Percentiles rank a stretch among this genome's conserved stretches.
Conservation (phyloP, 2,113 vertebrate genomes). For the Peromyscus californicus region DNA sequence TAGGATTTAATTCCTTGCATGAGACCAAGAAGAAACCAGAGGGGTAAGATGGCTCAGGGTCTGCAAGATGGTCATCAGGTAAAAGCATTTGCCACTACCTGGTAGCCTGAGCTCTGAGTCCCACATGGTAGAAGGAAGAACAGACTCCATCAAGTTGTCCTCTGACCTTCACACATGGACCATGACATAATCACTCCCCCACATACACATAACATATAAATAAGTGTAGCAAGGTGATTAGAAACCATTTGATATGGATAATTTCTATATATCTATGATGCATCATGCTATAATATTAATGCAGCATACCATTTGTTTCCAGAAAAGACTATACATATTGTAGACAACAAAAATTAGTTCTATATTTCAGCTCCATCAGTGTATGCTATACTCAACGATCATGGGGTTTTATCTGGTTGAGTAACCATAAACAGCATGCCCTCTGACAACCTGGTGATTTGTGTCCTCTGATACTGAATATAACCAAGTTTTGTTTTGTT, state of each 20-base stretch:
- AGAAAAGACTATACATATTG: neutral
- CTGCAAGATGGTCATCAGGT: neutral
- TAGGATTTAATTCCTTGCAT: constrained; percentile 6
- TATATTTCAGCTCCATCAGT: neutral
- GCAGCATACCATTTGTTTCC: constrained; percentile 53
- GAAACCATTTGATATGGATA: neutral
- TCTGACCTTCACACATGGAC: neutral
- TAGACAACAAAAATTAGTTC: constrained; percentile 20
- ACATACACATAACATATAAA: neutral
- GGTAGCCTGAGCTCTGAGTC: neutral
- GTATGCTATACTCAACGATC: neutral
- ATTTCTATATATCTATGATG: constrained; percentile 10
- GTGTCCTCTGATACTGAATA: constrained; percentile 4
- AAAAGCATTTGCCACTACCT: neutral
- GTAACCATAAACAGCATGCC: neutral
- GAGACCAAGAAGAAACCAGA: neutral
- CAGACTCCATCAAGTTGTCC: neutral
- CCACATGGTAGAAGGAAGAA: neutral
- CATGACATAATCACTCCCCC: neutral
- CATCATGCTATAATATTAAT: neutral
- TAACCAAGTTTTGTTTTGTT: constrained; percentile 28
- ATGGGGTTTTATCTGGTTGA: neutral
- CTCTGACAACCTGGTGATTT: constrained; percentile 35
- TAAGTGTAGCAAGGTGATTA: neutral
- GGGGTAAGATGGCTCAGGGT: neutral